phyloP scores from a whole-genome alignment of 2,113 vertebrate species.

The Ceyx margarethae region DNA sequence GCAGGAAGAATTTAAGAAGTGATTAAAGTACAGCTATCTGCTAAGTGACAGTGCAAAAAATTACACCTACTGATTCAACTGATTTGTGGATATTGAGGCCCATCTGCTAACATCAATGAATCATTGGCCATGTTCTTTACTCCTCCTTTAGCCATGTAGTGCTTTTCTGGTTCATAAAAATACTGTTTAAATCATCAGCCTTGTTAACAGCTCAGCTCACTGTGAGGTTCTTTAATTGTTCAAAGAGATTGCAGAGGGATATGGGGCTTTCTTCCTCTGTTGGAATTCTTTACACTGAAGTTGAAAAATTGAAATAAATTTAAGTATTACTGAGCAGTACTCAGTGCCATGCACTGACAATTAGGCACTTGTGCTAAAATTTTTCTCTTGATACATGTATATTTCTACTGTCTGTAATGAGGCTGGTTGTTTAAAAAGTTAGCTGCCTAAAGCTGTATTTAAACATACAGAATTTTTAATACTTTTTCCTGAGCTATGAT shows the following conservation, averaged over 20 bases:
- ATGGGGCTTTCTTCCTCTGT: background rate
- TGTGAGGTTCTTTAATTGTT: constrained; percentile 14
- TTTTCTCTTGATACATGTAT: background rate
- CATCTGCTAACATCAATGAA: constrained; percentile 41
- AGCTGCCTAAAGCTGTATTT: background rate
- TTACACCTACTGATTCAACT: constrained; percentile 39
- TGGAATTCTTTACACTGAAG: background rate
- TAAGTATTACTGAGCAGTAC: background rate
- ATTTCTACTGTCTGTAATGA: background rate
- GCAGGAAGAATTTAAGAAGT: constrained; percentile 30
- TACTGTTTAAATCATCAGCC: background rate
- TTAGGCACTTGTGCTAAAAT: background rate
- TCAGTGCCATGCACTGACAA: background rate
- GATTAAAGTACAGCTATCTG: constrained; percentile 6
- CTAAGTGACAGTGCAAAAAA: background rate
- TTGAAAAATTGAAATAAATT: background rate
- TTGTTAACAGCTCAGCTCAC: background rate
- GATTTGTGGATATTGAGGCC: constrained; percentile 35
- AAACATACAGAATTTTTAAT: background rate
- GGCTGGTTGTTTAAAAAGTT: background rate
- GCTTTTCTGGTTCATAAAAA: constrained; percentile 10
- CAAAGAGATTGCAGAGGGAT: background rate
- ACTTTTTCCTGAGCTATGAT: background rate
- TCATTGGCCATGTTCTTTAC: background rate
- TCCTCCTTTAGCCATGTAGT: background rate